Conservation (phyloP, 2,113 vertebrate genomes). For the Patagioenas fasciata region DNA sequence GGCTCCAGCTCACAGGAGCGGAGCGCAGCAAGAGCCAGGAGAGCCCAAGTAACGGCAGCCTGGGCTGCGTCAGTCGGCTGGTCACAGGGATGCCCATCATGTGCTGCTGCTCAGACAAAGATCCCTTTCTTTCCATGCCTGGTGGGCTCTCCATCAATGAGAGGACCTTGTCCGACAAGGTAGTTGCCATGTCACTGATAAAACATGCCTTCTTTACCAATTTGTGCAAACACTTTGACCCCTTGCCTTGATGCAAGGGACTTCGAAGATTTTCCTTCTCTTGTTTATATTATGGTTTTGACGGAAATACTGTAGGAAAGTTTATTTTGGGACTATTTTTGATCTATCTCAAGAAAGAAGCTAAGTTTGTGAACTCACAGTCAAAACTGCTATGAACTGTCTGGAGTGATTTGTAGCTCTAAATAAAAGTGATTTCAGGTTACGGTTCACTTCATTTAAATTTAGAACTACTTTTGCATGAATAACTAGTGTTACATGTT, state of each 20-base stretch:
- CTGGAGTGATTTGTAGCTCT: background rate
- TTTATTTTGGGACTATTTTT: conserved; percentile 26
- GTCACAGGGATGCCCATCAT: conserved; percentile 47
- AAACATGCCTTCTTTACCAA: conserved; percentile 18
- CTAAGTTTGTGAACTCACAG: background rate
- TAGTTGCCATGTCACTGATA: conserved; percentile 31
- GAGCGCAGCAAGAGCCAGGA: rapidly evolving
- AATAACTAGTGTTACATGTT: background rate
- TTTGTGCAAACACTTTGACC: conserved; percentile 21
- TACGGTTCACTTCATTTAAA: background rate
- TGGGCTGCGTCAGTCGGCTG: rapidly evolving
- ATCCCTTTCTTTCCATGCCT: conserved; percentile 30
- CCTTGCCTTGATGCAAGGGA: background rate
- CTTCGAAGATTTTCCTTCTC: background rate
- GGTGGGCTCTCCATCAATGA: conserved; percentile 4
- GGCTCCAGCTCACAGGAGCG: background rate
- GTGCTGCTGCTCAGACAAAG: conserved; percentile 49
- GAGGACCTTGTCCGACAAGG: conserved; percentile 30
- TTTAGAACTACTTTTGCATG: background rate
- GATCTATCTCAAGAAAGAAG: background rate
- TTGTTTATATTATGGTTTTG: background rate
- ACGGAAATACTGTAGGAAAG: background rate
- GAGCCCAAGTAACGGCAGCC: rapidly evolving
- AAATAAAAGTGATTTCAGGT: background rate
- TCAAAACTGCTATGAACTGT: background rate